These are phyloP conservation scores for Loriculus beryllinus DNA, from an alignment of 2,797 vertebrate genomes.

Conservation along the genomic window DNA sequence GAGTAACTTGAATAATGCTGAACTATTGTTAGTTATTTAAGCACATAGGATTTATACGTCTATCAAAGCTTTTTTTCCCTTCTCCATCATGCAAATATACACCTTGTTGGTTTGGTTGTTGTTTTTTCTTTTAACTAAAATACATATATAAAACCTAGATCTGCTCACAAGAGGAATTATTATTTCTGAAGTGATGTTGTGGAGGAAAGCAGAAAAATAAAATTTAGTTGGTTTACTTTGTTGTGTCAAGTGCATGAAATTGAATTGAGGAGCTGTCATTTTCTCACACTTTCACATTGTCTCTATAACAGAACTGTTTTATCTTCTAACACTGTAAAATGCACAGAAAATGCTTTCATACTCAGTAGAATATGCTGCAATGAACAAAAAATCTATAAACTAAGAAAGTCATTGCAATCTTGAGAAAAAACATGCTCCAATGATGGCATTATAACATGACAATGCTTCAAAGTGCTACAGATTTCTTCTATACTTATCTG, in stretches of 20 bases:
- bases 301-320: background rate
- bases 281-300: background rate
- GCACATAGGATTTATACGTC: background rate
- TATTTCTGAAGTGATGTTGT: background rate
- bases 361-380: background rate
- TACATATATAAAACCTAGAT: background rate
- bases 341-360: background rate
- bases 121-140: background rate
- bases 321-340: background rate
- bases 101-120: background rate
- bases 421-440: background rate
- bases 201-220: background rate
- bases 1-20: background rate
- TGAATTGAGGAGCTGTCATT: conserved; percentile 44
- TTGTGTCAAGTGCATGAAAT: background rate
- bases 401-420: background rate
- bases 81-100: background rate
- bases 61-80: background rate
- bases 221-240: background rate
- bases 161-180: background rate
- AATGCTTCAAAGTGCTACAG: background rate
- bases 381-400: background rate
- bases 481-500: background rate
- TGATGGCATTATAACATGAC: background rate
- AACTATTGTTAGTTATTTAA: background rate